Base-by-base conservation (phyloP, 2,113 vertebrate species). In the Nothobranchius kuhntae region DNA sequence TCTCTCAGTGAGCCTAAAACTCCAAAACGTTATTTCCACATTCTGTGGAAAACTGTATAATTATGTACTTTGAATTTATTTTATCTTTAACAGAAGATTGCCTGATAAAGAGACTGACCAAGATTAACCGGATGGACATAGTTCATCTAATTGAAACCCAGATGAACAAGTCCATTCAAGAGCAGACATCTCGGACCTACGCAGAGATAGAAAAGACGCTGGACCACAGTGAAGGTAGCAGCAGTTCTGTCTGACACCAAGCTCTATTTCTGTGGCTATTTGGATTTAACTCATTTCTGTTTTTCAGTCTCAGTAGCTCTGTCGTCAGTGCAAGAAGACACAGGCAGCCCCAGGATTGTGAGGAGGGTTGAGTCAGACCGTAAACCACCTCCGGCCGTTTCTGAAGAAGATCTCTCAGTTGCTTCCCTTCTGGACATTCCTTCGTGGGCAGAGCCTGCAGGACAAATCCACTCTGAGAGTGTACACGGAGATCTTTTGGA, bases 61-160 rank as follows among this genome's bases (percentile, higher is more conserved):
- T 4, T 45, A 13, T 45, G 12, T 45, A 55, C 36, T 55, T 12
- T 35, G 2, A 42, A 6, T 63, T 9, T 47, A 6, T 57, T 38
- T 38, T 57, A 7, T 6, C 48, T 75, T 68, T 81, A 64, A 76
- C 90, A 99, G 98, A 98, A 88, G 92, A 93, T 53, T 94, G 63
- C 57, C 91, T 99, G 79, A 94, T 95, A 51, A 95, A 95, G 10
- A 96, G 93, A 80, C 93, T 99, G n/a, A 98, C 96, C 2, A 98
- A 95, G 90, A 98, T 99, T 86, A 98, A 98, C 80, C 94, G 98
- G 14, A 98, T 99, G 97, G 97, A 99, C 80, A 99, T 99, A 0
- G 96, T 98, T 36, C 97, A 98, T 85, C 94, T 99, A 6, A 95
- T 98, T 92, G 95, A 98, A 89, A 95, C 93, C 61, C 95, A 93